Base-by-base conservation (phyloP, 2,113 vertebrate genomes). In the Anarrhichthys ocellatus region DNA sequence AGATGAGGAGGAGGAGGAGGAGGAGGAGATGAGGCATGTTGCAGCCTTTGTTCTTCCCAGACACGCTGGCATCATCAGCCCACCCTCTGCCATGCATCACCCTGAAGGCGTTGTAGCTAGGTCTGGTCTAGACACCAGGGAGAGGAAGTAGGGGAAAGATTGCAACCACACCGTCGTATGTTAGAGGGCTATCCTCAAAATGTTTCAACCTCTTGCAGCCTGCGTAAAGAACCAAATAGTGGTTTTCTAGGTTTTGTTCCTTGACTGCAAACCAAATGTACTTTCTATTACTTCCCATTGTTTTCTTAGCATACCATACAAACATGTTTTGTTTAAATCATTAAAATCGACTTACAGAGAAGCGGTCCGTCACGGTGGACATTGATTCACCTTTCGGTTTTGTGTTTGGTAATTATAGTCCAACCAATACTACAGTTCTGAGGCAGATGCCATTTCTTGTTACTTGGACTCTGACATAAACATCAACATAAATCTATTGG, bases 31-130 rank as follows among this genome's bases (percentile, higher is more conserved):
- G 84, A 89, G 84, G 79, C 83, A 78, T 83, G 88, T 83, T 82
- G 64, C 68, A 68, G 81, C 80, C 87, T 93, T 93, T 93, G 88
- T 94, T 94, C 85, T 93, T 80, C 78, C 79, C 83, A 92, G 90
- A 93, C 88, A 81, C 54, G 73, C 87, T 82, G 89, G 88, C 89
- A 88, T 93, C 87, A 64, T 86, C 89, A 78, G 86, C 90, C 87
- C 82, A 88, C 85, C 87, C 88, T 91, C 80, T 38, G 18, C 76
- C 82, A 75, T 62, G 78, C 82, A 86, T 85, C 80, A 46, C 81
- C 92, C 87, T 67, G 66, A 80, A 90, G 83, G 89, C 73, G 6
- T 63, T 48, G 72, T 66, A 73, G 59, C 75, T 63, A 76, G 78
- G 73, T 80, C 81, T 87, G 84, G 84, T 85, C 78, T 54, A 76